Base-by-base conservation (phyloP, 2,113 vertebrate genomes). In the Ophthalmolycus amberensis region DNA sequence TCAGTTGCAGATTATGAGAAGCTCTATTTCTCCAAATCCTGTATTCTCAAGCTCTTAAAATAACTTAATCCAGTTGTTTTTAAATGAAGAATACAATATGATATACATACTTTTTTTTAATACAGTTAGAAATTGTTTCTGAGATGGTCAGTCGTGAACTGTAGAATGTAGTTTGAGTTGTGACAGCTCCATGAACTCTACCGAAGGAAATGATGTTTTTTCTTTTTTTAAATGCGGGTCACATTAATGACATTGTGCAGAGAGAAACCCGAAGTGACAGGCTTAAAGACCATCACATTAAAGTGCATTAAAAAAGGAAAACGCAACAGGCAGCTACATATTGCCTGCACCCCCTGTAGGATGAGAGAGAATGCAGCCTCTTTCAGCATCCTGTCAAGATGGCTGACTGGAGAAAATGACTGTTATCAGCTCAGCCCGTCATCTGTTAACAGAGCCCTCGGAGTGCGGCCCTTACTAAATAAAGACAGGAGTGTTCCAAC, bases 381-480 rank as follows among this genome's bases (percentile, higher is more conserved):
- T 90, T 91, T 90, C 78, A 88, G 90, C 88, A 85, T 90, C 84
- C 90, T 84, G 88, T 94, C 88, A 91, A 91, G 88, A 92, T 93
- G 90, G 93, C 89, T 90, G 90, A 91, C 91, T 91, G 80, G 82
- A 92, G 93, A 87, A 93, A 92, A 93, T 91, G 84, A 93, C 91
- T 91, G 85, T 92, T 90, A 93, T 94, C 92, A 92, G 77, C 77
- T 54, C 70, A 62, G 84, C 80, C 77, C 84, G 90, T 91, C 91
- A 90, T 89, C 89, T 86, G 90, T 86, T 93, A 90, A 90, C 77
- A 79, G 79, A 90, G 75, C 79, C 63, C 77, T 80, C 8, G 74
- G 90, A 82, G 79, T 29, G 69, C 63, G 82, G 77, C 64, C 85
- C 79, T 84, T 77, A 72, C 69, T 78, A 72, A 89, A 85, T 82